Evolutionary conservation across 2,113 vertebrate species (phyloP).

Genomic region (Platycercus adscitus): DNA sequence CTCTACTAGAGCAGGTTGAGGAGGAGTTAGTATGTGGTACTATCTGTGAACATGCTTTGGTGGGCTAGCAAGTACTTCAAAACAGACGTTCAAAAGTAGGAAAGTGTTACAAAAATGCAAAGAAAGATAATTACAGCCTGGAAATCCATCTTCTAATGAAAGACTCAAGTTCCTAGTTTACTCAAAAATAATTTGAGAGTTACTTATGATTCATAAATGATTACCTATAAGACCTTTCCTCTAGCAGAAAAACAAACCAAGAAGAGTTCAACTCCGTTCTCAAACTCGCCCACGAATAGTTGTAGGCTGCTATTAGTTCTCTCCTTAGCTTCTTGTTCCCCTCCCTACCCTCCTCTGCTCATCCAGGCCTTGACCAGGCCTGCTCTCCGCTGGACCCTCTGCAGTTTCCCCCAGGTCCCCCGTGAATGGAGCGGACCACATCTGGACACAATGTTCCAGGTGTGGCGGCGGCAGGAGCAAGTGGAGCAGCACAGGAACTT

Average conservation of each 20-base stretch:
- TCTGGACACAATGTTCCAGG: background rate
- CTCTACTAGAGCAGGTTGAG: background rate
- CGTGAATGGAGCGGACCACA: background rate
- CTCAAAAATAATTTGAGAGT: background rate
- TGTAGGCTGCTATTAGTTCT: background rate
- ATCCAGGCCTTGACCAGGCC: background rate
- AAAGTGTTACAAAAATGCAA: background rate
- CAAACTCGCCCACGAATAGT: background rate
- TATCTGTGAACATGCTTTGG: background rate
- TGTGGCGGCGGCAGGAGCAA: background rate
- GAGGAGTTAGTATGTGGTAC: background rate
- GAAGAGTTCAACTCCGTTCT: background rate
- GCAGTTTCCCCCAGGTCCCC: background rate
- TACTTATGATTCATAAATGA: background rate
- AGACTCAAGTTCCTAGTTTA: accelerated
- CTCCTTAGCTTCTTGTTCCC: background rate
- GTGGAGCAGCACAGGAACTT: background rate
- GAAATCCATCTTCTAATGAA: background rate
- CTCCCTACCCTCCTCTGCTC: background rate
- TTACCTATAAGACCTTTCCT: background rate
- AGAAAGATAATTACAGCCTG: background rate
- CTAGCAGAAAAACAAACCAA: background rate
- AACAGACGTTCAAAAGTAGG: background rate
- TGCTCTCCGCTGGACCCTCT: background rate
- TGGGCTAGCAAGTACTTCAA: background rate